phyloP scores from a whole-genome alignment of 2,888 invertebrate genomes.

The Amphipoea lucens region DNA sequence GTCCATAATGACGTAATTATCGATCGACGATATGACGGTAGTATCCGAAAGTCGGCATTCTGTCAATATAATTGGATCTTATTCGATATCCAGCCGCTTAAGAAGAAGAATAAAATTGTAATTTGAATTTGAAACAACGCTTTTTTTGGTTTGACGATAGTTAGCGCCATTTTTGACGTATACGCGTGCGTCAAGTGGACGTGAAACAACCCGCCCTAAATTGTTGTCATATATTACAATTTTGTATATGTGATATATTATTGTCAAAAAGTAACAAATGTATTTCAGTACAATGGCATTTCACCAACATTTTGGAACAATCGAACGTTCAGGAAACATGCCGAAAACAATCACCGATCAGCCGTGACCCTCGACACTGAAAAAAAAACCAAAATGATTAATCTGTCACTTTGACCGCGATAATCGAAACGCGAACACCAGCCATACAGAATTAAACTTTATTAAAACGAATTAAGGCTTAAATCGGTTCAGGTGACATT shows the following conservation, averaged over 20 bases:
- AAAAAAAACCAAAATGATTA: slow-evolving; percentile 64
- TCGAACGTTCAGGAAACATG: slow-evolving; percentile 35
- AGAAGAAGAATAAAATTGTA: too few species aligned
- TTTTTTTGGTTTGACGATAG: too few species aligned
- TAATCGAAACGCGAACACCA: slow-evolving; percentile 60
- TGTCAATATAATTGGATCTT: too few species aligned
- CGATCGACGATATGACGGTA: too few species aligned
- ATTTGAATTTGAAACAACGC: too few species aligned
- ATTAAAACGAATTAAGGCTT: slow-evolving; percentile 40
- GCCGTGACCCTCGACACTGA: slow-evolving; percentile 55
- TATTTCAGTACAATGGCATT: neutral
- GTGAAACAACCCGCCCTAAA: too few species aligned
- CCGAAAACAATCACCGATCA: slow-evolving; percentile 53
- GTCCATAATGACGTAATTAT: too few species aligned
- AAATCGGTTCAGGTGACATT: slow-evolving; percentile 49
- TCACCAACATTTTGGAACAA: slow-evolving; percentile 18
- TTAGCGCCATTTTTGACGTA: too few species aligned
- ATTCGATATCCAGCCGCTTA: too few species aligned
- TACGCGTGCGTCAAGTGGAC: too few species aligned
- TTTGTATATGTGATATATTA: neutral
- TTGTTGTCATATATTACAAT: neutral
- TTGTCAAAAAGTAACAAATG: neutral
- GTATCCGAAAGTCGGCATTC: too few species aligned
- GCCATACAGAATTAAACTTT: slow-evolving; percentile 45
- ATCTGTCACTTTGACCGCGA: slow-evolving; percentile 61